Conservation (phyloP, 2,888 invertebrate species). For the Elysia crispata region DNA sequence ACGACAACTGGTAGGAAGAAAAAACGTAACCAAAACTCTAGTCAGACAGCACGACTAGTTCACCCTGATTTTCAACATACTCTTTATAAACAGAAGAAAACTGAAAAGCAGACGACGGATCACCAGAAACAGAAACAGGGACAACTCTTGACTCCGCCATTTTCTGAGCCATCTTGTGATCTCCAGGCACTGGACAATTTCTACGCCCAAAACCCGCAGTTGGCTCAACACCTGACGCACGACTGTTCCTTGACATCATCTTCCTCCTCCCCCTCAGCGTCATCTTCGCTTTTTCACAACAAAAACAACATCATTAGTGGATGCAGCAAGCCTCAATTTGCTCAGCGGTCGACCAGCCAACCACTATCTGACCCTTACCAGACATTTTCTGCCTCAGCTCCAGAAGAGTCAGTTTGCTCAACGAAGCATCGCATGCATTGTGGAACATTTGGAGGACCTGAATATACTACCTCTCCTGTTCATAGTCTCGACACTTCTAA, state of each 20-base stretch:
- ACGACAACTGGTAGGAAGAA: neutral
- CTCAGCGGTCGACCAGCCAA: no score
- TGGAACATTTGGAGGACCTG: no score
- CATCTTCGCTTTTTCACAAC: neutral
- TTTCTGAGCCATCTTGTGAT: neutral
- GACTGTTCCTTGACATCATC: neutral
- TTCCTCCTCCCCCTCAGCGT: neutral
- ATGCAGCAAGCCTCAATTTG: no score
- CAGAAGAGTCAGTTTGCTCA: no score
- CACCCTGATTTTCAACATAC: slow-evolving; percentile 28
- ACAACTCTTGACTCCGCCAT: no score
- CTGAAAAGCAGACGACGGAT: neutral
- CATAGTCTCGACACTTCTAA: no score
- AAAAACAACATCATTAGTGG: no score
- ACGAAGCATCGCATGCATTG: no score
- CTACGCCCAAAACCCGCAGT: slow-evolving; percentile 33
- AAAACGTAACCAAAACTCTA: slow-evolving; percentile 7
- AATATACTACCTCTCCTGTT: no score
- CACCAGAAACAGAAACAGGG: neutral
- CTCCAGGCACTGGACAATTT: slow-evolving; percentile 15
- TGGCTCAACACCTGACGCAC: neutral
- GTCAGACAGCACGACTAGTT: neutral
- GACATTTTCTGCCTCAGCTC: no score
- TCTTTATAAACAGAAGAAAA: slow-evolving; percentile 9
- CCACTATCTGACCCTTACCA: no score